Base-by-base conservation (phyloP, 2,797 vertebrate genomes). In the Macroramphosus scolopax region DNA sequence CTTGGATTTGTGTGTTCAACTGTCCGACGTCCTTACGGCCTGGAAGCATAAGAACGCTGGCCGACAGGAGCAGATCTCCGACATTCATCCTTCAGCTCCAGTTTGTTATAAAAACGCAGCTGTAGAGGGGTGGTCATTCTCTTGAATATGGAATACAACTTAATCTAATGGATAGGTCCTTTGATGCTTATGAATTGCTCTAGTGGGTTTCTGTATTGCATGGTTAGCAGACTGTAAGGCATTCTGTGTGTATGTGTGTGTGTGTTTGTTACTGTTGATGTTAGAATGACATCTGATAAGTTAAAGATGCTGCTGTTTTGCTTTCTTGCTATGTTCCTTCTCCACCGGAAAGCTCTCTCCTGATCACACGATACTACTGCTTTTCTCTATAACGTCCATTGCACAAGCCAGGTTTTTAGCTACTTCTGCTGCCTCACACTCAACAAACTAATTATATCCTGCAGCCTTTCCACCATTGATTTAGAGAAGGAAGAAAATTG, bases 151-250 rank as follows among this genome's bases (percentile, higher is more conserved):
- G 39, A 72, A 58, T 25, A 70, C 29, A 43, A 64, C 53, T 72
- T 47, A 71, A 68, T 68, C 24, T 63, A 60, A 73, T 67, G 71
- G 63, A 48, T 77, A 76, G 69, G 78, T 81, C 77, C 70, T 69
- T 59, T 63, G 50, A 66, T 75, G 76, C 45, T 26, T 44, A 33
- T 42, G 36, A 64, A 34, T 53, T 37, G 37, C 59, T 60, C 26
- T 46, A 20, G 51, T 63, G 55, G 56, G 53, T 75, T 51, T 57
- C 59, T 48, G 40, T 63, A 54, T 61, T 53, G 66, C 47, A 68
- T 64, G 71, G 52, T 73, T 57, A 53, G 62, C 61, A 8, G 32
- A 68, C 68, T 81, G 54, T 87, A 87, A 85, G 83, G 81, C 83
- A 85, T 80, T 80, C 57, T 73, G 59, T 51, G 67, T 78, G 54